Evolutionary conservation across 2,113 vertebrate genomes (phyloP).

Genomic region (Cololabis saira): DNA sequence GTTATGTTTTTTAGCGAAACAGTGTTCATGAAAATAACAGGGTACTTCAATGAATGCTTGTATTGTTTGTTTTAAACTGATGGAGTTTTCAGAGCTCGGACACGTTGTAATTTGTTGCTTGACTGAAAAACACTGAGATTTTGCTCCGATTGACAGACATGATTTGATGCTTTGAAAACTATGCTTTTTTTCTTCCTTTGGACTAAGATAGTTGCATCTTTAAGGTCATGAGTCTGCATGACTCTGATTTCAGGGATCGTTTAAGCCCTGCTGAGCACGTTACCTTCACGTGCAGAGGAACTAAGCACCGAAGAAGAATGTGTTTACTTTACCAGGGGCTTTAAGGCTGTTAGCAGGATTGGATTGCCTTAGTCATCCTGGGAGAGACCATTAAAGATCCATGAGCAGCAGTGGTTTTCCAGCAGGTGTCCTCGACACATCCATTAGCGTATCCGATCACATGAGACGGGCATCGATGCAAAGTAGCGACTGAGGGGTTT

Average conservation of each 20-base stretch:
- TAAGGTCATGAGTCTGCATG: neutral
- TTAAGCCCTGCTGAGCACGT: too few species aligned
- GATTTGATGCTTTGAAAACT: too few species aligned
- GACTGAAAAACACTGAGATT: too few species aligned
- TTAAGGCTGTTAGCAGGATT: constrained; percentile 32
- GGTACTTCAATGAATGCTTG: constrained; percentile 19
- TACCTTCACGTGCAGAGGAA: neutral
- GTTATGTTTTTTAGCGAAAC: neutral
- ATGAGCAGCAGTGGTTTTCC: neutral
- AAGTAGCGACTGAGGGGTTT: neutral
- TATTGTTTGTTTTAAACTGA: constrained; percentile 26
- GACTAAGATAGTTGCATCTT: neutral
- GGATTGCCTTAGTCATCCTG: constrained; percentile 42
- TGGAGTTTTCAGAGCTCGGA: neutral
- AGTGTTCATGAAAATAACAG: constrained; percentile 21
- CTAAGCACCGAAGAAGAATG: neutral
- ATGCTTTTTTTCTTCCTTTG: neutral
- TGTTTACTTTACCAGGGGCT: constrained; percentile 28
- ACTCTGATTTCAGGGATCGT: neutral
- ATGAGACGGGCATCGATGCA: neutral
- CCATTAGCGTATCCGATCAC: constrained; percentile 21
- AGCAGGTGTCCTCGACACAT: constrained; percentile 11
- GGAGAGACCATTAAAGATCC: constrained; percentile 38
- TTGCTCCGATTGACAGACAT: too few species aligned
- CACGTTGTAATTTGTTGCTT: constrained; percentile 21